A percentile compares a stretch with the other conserved stretches of the same genome.
These are phyloP conservation scores for Muscicapa comitata DNA, from an alignment of 2,797 vertebrate species.

Conservation along the genomic window DNA sequence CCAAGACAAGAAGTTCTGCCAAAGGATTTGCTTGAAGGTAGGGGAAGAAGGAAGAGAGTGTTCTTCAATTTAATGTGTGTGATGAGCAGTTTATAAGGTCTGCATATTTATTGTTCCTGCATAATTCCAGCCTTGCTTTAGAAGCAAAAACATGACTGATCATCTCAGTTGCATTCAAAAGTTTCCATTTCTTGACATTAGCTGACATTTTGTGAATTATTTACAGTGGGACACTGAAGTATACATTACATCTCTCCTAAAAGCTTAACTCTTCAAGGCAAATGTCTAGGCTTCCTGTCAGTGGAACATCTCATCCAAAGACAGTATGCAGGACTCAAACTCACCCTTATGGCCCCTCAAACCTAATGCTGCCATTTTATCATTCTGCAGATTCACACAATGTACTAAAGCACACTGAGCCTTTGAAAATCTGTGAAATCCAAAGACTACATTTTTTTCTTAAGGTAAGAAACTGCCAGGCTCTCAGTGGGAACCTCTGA, in stretches of 20 bases:
- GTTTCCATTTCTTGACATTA: background rate
- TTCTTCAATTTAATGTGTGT: background rate
- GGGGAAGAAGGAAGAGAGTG: background rate
- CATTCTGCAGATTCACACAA: background rate
- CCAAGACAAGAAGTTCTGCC: background rate
- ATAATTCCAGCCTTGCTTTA: background rate
- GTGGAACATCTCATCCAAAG: background rate
- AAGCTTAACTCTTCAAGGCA: background rate
- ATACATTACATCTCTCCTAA: background rate
- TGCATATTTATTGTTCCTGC: slow-evolving; percentile 4
- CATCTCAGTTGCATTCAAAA: background rate
- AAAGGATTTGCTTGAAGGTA: background rate
- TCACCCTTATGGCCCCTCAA: background rate
- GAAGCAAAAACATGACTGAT: background rate
- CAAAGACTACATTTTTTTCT: background rate
- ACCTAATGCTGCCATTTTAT: background rate
- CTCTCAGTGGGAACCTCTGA: background rate
- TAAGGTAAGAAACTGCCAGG: background rate
- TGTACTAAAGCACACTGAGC: background rate
- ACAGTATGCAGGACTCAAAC: background rate
- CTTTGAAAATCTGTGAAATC: background rate
- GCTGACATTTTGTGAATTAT: slow-evolving; percentile 37
- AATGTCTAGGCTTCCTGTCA: background rate
- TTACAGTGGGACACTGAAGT: background rate
- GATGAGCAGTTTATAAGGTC: background rate